phyloP scores from a whole-genome alignment of 2,113 vertebrate species.

The Fulica atra region DNA sequence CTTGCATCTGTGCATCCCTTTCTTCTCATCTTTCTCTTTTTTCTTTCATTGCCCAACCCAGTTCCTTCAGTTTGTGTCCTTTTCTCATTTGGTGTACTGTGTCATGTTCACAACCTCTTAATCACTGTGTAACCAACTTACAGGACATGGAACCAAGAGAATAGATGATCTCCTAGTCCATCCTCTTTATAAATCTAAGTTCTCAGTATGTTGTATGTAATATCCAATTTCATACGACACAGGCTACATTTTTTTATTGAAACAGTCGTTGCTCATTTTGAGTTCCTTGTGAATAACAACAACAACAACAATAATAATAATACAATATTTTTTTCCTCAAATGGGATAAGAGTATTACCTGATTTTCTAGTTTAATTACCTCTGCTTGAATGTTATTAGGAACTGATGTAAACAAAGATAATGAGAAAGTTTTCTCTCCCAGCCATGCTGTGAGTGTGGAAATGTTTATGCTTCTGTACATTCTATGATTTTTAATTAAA shows the following conservation, averaged over 20 bases:
- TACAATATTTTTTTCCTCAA: neutral
- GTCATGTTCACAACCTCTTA: neutral
- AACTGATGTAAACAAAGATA: neutral
- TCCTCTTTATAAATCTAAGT: neutral
- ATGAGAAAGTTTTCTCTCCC: constrained; percentile 12
- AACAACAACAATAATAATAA: neutral
- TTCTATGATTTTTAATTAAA: constrained; percentile 70
- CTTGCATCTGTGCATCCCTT: neutral
- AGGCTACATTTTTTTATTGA: neutral
- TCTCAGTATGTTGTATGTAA: neutral
- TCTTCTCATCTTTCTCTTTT: neutral
- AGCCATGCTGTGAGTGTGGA: neutral
- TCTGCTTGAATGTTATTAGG: neutral
- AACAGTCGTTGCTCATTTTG: neutral
- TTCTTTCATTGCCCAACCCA: neutral
- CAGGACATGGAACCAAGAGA: neutral
- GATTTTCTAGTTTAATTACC: neutral
- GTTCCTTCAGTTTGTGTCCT: neutral
- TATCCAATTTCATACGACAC: neutral
- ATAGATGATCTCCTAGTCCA: neutral
- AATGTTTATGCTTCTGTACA: constrained; percentile 48
- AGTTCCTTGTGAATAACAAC: neutral
- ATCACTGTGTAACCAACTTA: neutral
- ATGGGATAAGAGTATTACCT: neutral
- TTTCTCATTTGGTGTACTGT: neutral